Percentiles rank a stretch among this genome's conserved stretches.
These are phyloP conservation scores for Cyphomyrmex costatus DNA, from an alignment of 1,140 invertebrate genomes.

Conservation along the genomic window DNA sequence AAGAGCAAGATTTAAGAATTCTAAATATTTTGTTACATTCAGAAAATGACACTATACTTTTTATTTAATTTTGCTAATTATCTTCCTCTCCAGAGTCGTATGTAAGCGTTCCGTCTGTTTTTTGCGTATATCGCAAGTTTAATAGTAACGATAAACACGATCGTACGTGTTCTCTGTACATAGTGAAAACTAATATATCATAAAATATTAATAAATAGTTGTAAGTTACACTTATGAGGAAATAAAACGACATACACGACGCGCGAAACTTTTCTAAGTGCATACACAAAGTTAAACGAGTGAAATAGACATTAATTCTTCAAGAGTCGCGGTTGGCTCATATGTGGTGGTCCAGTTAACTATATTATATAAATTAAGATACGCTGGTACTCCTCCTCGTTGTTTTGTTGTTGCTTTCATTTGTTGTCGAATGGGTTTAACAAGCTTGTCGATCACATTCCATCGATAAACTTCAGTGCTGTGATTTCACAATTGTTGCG, in stretches of 20 bases:
- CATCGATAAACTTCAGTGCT: conserved; percentile 60
- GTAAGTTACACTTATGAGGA: conserved; percentile 65
- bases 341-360: conserved; percentile 80
- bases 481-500: conserved; percentile 41
- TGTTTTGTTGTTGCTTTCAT: conserved; percentile 61
- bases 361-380: conserved; percentile 82
- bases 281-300: conserved; percentile 72
- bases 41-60: conserved; percentile 48
- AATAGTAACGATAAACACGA: conserved; percentile 72
- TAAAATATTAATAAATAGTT: conserved; percentile 79
- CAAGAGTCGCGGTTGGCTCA: conserved; percentile 78
- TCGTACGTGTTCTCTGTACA: conserved; percentile 80
- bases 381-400: conserved; percentile 79
- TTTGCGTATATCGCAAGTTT: conserved; percentile 76
- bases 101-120: conserved; percentile 76
- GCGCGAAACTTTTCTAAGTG: conserved; percentile 73
- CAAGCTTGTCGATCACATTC: conserved; percentile 67
- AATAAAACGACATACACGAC: conserved; percentile 60
- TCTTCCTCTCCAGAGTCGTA: conserved; percentile 68
- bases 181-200: conserved; percentile 83
- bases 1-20: conserved; percentile 73
- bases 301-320: conserved; percentile 74
- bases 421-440: conserved; percentile 58
- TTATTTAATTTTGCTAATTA: conserved; percentile 68
- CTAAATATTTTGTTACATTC: conserved; percentile 69